phyloP scores from a whole-genome alignment of 1,140 invertebrate species.

The Anastrepha obliqua region DNA sequence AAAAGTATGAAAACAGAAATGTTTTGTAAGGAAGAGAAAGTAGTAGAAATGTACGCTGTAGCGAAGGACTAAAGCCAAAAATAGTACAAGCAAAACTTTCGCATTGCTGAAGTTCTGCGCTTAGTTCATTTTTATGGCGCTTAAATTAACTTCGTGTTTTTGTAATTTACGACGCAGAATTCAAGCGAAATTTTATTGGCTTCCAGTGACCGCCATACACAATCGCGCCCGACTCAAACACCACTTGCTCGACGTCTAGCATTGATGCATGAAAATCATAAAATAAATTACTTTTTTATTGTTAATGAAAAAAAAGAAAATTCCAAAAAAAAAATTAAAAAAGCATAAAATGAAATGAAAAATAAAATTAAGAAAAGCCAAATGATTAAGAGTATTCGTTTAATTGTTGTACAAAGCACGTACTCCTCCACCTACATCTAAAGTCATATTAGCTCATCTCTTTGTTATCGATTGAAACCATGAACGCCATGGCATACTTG shows the following conservation, averaged over 20 bases:
- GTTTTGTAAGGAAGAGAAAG: not conserved
- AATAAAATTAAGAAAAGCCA: no score
- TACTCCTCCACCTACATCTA: no score
- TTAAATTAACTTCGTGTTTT: constrained; percentile 31
- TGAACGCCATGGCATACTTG: no score
- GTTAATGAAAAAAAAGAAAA: no score
- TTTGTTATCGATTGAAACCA: no score
- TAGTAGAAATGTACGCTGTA: not conserved
- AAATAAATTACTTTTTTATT: not conserved
- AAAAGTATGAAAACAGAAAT: not conserved
- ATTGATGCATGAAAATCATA: not conserved
- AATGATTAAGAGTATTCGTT: no score
- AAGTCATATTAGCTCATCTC: no score
- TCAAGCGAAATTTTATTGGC: constrained; percentile 4
- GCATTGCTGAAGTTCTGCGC: not conserved
- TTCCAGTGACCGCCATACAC: not conserved
- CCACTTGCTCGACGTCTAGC: not conserved
- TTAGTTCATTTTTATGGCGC: not conserved
- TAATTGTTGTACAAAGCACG: no score
- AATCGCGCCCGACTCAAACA: not conserved
- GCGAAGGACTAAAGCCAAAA: not conserved
- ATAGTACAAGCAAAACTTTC: not conserved
- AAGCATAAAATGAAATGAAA: no score
- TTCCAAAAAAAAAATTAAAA: no score
- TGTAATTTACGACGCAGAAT: constrained; percentile 23